These are phyloP conservation scores for Anoplolepis gracilipes DNA, from an alignment of 1,140 invertebrate genomes.

Conservation along the genomic window DNA sequence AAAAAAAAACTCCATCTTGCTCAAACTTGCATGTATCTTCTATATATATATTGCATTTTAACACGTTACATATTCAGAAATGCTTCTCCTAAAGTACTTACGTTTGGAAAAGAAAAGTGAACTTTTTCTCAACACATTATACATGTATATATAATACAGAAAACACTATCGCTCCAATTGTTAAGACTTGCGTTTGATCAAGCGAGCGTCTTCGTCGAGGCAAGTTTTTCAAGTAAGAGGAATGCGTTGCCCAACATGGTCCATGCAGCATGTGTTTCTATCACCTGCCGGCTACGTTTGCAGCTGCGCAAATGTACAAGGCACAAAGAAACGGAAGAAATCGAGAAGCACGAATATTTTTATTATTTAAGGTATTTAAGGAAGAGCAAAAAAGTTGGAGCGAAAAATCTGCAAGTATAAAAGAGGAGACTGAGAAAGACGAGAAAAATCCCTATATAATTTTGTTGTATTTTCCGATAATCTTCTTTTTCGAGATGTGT, in stretches of 20 bases:
- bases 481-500: not conserved
- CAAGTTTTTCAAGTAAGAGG: constrained; percentile 39
- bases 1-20: no score
- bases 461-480: not conserved
- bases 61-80: not conserved
- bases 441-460: constrained; percentile 11
- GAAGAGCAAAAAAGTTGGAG: constrained; percentile 31
- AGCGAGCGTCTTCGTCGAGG: constrained; percentile 24
- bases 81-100: not conserved
- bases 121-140: not conserved
- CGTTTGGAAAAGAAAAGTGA: not conserved
- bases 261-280: constrained; percentile 72
- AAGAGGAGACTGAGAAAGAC: not conserved
- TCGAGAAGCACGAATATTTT: constrained; percentile 62
- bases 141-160: no score
- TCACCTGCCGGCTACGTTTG: constrained; percentile 68
- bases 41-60: not conserved
- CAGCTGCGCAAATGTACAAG: constrained; percentile 64
- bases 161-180: not conserved
- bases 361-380: constrained; percentile 48
- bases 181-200: constrained; percentile 10
- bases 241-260: constrained; percentile 44
- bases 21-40: no score
- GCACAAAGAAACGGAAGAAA: constrained; percentile 57
- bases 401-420: not conserved